Evolutionary conservation across 37 sponge, comb jelly and placozoan genomes (phyloP).

Genomic region (Crambe crambe): DNA sequence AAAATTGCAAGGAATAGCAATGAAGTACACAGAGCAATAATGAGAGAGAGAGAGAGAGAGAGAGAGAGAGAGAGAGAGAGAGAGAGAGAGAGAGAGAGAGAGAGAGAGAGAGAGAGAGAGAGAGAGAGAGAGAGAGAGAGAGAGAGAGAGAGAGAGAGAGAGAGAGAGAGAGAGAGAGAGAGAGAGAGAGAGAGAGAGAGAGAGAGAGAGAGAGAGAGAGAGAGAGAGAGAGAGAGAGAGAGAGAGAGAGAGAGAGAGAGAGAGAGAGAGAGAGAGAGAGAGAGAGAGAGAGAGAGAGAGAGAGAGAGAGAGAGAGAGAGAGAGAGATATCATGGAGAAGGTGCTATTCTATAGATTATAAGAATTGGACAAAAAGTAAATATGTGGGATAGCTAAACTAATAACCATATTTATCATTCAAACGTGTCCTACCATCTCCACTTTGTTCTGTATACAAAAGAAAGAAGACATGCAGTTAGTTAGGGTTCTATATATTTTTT

Average conservation of each 20-base stretch:
- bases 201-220: not conserved
- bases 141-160: slow-evolving; percentile 18
- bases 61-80: slow-evolving; percentile 12
- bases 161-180: slow-evolving; percentile 12
- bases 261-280: no score
- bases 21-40: not conserved
- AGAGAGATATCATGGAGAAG: no score
- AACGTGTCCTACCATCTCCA: slow-evolving; percentile 81
- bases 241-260: not conserved
- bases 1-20: not conserved
- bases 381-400: slow-evolving; percentile 16
- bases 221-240: not conserved
- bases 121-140: slow-evolving; percentile 15
- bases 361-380: no score
- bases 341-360: no score
- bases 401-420: slow-evolving; percentile 89
- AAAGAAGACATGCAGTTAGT: not conserved
- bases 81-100: slow-evolving; percentile 8
- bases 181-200: slow-evolving; percentile 8
- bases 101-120: slow-evolving; percentile 5
- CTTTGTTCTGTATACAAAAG: slow-evolving; percentile 50
- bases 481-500: not conserved
- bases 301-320: no score
- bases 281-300: no score
- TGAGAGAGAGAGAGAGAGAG: slow-evolving; percentile 5